Evolutionary conservation across 2,113 vertebrate species (phyloP), one percentile per base, ranked within the genome.

Genomic region (Phylloscopus trochilus): DNA sequence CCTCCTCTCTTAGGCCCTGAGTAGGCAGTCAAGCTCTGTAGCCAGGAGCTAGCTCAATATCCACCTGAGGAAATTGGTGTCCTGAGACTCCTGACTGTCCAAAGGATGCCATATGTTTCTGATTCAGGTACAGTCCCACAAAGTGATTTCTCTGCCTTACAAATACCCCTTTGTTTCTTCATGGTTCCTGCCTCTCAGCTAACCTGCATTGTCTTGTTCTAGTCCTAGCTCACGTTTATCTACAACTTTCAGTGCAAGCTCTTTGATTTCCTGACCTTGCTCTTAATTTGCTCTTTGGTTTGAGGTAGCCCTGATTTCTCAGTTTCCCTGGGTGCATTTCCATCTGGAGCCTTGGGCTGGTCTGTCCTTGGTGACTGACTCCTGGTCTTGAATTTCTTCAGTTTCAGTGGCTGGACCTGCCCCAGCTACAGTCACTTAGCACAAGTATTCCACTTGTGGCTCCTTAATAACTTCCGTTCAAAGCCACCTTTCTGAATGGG

Each of bases 401-500:
- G 19, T 31, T 74, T 81, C 59, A 7, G 56, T 37, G 52, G 24
- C 69, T 84, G 76, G 64, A 74, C 39, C 24, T 1, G 4, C 24
- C 52, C 47, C 72, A 83, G 30, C 43, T 81, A 53, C 19, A 41
- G 35, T 87, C 76, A 83, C 55, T 80, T n/a, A 1, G 2, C 2
- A 1, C 60, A 92, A 89, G 39, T 75, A 93, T 93, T 95, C 80
- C 83, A 84, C 86, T 92, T 81, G 47, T 47, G 51, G 23, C 46
- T 93, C 59, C 90, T 92, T 70, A 75, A 44, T 59, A 55, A 88
- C 56, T 89, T 85, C 89, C 19, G 2, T 83, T 95, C 69, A 59
- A 75, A 92, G 46, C 76, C 68, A 68, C 56, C 80, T 92, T 86
- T 64, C 85, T 95, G 73, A 93, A 95, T 84, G 64, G 49, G 90